A percentile compares a stretch with the other conserved stretches of the same genome.
phyloP scores from a whole-genome alignment of 2,113 vertebrate species.

The Salvelinus fontinalis region DNA sequence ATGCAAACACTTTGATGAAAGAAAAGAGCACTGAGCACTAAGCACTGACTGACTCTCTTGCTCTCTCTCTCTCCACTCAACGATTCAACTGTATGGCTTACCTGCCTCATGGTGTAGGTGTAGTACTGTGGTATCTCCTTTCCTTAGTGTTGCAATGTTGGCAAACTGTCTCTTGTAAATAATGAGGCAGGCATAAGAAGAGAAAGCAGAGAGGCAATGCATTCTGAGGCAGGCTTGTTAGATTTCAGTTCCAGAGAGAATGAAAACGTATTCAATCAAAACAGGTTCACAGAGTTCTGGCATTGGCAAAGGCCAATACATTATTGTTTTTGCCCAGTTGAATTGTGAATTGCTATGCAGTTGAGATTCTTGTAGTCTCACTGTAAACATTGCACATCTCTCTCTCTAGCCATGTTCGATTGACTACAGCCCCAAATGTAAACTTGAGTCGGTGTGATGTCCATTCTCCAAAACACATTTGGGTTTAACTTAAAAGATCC shows the following conservation, averaged over 20 bases:
- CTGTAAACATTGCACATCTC: neutral
- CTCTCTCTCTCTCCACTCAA: too few species aligned
- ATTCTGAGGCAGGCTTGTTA: neutral
- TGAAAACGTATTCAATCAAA: neutral
- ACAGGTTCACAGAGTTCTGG: too few species aligned
- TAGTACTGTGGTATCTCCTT: too few species aligned
- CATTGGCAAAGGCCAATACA: too few species aligned
- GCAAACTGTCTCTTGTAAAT: too few species aligned
- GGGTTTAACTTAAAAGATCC: neutral
- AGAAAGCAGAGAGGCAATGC: too few species aligned
- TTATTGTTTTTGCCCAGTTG: neutral
- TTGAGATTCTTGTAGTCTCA: neutral
- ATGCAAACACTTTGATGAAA: slow-evolving; percentile 36
- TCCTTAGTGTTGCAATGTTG: too few species aligned
- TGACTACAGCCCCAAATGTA: neutral
- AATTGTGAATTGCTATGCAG: too few species aligned
- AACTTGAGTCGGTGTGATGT: neutral
- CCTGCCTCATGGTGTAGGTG: too few species aligned
- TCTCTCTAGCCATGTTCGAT: neutral
- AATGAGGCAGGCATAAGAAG: too few species aligned
- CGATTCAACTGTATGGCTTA: neutral
- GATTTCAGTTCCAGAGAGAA: neutral
- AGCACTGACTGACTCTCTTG: slow-evolving; percentile 17
- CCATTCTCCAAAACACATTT: neutral
- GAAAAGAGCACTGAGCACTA: slow-evolving; percentile 14